Percentiles rank a stretch among this genome's conserved stretches.
These are phyloP conservation scores for Neodontobutis hainanensis DNA, from an alignment of 2,113 vertebrate species.

Conservation along the genomic window DNA sequence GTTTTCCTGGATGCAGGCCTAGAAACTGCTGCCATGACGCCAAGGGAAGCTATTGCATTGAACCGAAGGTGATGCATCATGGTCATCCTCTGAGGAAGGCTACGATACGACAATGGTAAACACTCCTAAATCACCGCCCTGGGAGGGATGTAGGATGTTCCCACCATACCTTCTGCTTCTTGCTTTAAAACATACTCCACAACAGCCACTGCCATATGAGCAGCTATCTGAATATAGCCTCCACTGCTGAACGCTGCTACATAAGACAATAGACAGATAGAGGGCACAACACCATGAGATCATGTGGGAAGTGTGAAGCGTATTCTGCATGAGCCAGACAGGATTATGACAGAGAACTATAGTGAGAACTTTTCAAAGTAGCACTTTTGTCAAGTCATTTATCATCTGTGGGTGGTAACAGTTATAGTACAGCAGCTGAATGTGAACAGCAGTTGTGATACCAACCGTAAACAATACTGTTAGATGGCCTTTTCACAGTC, in stretches of 20 bases:
- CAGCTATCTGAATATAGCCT: conserved; percentile 13
- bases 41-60: conserved; percentile 33
- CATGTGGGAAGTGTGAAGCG: conserved; percentile 44
- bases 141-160: conserved; percentile 63
- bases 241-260: conserved; percentile 6
- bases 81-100: conserved; percentile 58
- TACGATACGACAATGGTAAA: conserved; percentile 67
- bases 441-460: conserved; percentile 17
- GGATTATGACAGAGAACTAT: conserved; percentile 43
- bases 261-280: conserved; percentile 23
- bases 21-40: conserved; percentile 49
- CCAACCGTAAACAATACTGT: conserved; percentile 4
- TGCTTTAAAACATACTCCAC: conserved; percentile 4
- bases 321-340: conserved; percentile 35
- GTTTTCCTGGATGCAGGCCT: conserved; percentile 51
- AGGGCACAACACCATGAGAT: conserved; percentile 11
- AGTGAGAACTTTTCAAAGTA: conserved; percentile 36
- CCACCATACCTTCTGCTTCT: conserved; percentile 8
- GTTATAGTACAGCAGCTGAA: conserved; percentile 29
- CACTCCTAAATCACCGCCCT: conserved; percentile 75
- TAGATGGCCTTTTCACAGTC: background rate
- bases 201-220: background rate
- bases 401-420: conserved; percentile 37
- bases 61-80: conserved; percentile 73
- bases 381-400: conserved; percentile 48